Base-by-base conservation (phyloP, 2,888 invertebrate species). In the Pandemis corylana region DNA sequence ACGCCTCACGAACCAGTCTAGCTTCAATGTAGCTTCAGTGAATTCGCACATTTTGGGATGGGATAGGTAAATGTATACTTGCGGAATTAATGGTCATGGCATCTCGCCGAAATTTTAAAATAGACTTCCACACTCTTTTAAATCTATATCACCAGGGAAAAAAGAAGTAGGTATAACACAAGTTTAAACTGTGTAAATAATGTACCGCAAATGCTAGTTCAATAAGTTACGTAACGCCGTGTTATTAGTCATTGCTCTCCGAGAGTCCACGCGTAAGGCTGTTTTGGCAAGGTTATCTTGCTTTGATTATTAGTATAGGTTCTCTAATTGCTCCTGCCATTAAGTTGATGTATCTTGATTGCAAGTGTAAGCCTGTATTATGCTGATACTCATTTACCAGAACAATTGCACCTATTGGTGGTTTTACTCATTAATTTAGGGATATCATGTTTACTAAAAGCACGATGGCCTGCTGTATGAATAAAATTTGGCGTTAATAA, bases 241-340 rank as follows among this genome's bases (percentile, higher is more conserved):
- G 42, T 62, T 41, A 62, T 62, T 41, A 62, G 41, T 62, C 62
- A 62, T 62, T 62, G 62, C 62, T 41, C 59, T 59, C 59, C 10
- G 59, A 59, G 59, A 59, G 59, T 59, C 59, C 28, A 59, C 12
- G 12, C 12, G 28, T 56, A 2, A 15, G 36, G 20, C 41, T 62
- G 41, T 62, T 62, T 62, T 62, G 62, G 62, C 62, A 62, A 62
- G 62, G 62, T 62, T 56, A 61, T 61, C 61, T 36, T 62, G 62
- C 7, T 41, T 62, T 62, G n/a, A 41, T 62, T 62, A 62, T 36
- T 62, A 13, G n/a, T 41, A 41, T 13, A 7, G 7, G 41, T n/a
- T 36, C 41, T 10, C 56, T 62, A 62, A 36, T 41, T 41, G n/a
- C 41, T 13, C 13, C n/a, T 7, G 12, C 28, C 12, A 59, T 59